Evolutionary conservation across 1,140 invertebrate genomes (phyloP).

Genomic region (Melanaphis sacchari): DNA sequence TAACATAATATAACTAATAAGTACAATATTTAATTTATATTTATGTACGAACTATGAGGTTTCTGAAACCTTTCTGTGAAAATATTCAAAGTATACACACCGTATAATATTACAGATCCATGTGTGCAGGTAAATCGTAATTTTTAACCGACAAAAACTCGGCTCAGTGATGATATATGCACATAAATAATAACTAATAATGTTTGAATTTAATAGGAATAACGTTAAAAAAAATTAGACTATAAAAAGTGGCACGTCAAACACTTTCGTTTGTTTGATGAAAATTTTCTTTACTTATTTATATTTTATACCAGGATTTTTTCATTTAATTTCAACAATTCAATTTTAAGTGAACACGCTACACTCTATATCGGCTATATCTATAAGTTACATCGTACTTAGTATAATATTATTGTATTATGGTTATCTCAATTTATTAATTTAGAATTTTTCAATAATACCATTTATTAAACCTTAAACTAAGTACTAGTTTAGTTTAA

Average conservation of each 20-base stretch:
- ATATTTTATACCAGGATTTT: not conserved
- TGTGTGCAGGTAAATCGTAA: not conserved
- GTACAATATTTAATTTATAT: not conserved
- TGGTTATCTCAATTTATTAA: not conserved
- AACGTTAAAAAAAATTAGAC: not conserved
- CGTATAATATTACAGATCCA: not conserved
- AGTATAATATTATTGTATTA: not conserved
- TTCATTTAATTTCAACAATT: not conserved
- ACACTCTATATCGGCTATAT: not conserved
- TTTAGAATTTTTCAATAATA: not conserved
- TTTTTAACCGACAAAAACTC: not conserved
- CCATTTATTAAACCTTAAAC: no score
- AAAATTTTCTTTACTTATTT: not conserved
- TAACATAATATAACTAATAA: not conserved
- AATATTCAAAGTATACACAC: not conserved
- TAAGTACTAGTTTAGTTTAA: no score
- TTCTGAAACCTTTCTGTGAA: not conserved
- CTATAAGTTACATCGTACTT: not conserved
- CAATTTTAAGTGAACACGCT: not conserved
- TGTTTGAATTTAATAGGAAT: not conserved
- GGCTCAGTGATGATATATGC: not conserved
- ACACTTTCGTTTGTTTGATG: not conserved
- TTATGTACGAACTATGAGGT: not conserved
- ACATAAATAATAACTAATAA: constrained; percentile 5
- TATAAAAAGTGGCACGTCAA: constrained; percentile 29